A percentile compares a stretch with the other conserved stretches of the same genome.
phyloP scores from a whole-genome alignment of 2,113 vertebrate species.

The Entomyzon cyanotis region DNA sequence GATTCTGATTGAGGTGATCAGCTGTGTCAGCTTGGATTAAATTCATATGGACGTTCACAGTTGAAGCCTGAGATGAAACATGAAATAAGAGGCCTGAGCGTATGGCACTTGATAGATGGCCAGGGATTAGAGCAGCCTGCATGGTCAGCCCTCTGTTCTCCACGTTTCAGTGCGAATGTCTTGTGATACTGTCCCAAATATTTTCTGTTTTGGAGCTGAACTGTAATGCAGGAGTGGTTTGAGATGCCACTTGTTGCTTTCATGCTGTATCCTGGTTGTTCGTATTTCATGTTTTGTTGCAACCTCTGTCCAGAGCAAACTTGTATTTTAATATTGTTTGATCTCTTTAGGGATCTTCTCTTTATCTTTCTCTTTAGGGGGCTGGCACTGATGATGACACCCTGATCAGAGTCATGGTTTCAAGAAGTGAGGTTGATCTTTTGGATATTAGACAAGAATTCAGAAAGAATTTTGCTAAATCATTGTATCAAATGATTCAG shows the following conservation, averaged over 20 bases:
- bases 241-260: not conserved
- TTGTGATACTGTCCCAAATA: not conserved
- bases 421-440: constrained; percentile 92
- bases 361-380: constrained; percentile 78
- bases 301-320: not conserved
- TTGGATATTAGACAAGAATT: constrained; percentile 85
- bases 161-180: not conserved
- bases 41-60: not conserved
- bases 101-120: not conserved
- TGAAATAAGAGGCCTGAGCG: not conserved
- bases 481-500: constrained; percentile 88
- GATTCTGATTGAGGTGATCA: not conserved
- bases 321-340: not conserved
- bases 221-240: not conserved
- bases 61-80: not conserved
- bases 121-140: not conserved
- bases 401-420: constrained; percentile 89
- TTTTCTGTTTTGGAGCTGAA: not conserved
- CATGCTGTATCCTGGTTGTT: not conserved
- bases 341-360: no score
- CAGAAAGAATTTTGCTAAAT: constrained; percentile 82
- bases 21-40: not conserved
- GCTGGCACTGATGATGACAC: constrained; percentile 93
- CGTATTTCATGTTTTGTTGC: not conserved
- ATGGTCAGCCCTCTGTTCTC: not conserved